Conservation (phyloP, 2,113 vertebrate species). For the Mystacornis crossleyi region DNA sequence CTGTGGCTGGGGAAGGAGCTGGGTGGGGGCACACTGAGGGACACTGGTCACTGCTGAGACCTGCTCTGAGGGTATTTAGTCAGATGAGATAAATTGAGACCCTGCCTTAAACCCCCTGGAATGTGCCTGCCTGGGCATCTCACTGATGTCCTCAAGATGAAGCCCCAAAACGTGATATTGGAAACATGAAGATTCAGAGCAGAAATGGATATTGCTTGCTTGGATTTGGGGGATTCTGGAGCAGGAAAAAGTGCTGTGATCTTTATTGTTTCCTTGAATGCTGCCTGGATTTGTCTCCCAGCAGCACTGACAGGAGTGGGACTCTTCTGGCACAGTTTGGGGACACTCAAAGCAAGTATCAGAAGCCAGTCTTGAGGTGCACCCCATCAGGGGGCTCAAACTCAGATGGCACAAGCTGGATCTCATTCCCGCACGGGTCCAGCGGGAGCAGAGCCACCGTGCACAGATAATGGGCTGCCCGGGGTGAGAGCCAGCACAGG, state of each 20-base stretch:
- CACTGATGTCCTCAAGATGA: neutral
- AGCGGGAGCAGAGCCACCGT: rapidly evolving
- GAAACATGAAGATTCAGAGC: neutral
- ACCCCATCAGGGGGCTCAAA: neutral
- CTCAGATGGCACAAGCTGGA: rapidly evolving
- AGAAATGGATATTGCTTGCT: neutral
- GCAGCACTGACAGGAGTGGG: neutral
- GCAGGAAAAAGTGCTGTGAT: neutral
- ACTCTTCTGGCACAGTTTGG: neutral
- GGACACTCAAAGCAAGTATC: neutral
- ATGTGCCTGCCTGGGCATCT: neutral
- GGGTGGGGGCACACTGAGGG: neutral
- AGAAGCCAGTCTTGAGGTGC: neutral
- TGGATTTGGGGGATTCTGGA: neutral
- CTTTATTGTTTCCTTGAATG: neutral
- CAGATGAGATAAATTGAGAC: neutral
- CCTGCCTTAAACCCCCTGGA: neutral
- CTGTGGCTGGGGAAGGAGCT: neutral
- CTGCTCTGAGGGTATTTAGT: neutral
- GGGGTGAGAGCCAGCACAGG: neutral
- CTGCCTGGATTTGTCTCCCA: neutral
- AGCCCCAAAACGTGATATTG: neutral
- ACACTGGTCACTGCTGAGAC: neutral
- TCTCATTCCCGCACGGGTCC: rapidly evolving
- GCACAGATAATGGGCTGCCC: rapidly evolving